A percentile compares a stretch with the other conserved stretches of the same genome.
Conservation (phyloP, 2,888 invertebrate species). For the Habrosyne pyritoides region DNA sequence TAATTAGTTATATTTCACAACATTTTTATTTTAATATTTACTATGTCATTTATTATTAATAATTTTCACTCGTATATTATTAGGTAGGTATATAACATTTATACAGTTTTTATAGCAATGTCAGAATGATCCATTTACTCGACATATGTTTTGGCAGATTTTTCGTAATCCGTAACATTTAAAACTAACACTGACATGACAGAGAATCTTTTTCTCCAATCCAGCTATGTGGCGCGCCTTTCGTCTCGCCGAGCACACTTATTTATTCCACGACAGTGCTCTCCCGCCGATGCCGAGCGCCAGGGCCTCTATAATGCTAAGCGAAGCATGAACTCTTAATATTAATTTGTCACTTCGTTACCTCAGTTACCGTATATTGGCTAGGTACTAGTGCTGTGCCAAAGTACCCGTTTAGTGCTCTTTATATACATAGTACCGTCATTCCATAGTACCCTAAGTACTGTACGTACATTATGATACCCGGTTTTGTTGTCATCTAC, state of each 20-base stretch:
- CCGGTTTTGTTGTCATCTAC: not conserved
- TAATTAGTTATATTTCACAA: too few species aligned
- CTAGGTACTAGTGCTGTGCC: not conserved
- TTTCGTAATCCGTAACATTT: too few species aligned
- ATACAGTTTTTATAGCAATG: too few species aligned
- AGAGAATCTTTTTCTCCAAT: slow-evolving; percentile 19
- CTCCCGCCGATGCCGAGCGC: slow-evolving; percentile 25
- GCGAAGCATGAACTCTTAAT: slow-evolving; percentile 46
- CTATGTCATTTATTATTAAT: too few species aligned
- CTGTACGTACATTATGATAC: not conserved
- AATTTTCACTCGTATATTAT: too few species aligned
- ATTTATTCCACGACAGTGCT: slow-evolving; percentile 52
- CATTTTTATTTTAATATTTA: too few species aligned
- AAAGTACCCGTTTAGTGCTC: not conserved
- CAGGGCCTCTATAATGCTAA: slow-evolving; percentile 37
- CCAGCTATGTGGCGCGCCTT: slow-evolving; percentile 25
- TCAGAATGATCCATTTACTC: too few species aligned
- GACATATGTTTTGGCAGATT: too few species aligned
- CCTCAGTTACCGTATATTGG: slow-evolving; percentile 17
- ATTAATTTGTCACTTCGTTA: slow-evolving; percentile 52
- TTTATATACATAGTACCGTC: too few species aligned
- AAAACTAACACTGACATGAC: not conserved
- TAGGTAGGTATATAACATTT: too few species aligned
- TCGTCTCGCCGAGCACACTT: slow-evolving; percentile 39
- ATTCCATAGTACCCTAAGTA: too few species aligned